Percentiles rank a stretch among this genome's conserved stretches.
phyloP scores from a whole-genome alignment of 2,113 vertebrate genomes.

The Amphiprion ocellaris region DNA sequence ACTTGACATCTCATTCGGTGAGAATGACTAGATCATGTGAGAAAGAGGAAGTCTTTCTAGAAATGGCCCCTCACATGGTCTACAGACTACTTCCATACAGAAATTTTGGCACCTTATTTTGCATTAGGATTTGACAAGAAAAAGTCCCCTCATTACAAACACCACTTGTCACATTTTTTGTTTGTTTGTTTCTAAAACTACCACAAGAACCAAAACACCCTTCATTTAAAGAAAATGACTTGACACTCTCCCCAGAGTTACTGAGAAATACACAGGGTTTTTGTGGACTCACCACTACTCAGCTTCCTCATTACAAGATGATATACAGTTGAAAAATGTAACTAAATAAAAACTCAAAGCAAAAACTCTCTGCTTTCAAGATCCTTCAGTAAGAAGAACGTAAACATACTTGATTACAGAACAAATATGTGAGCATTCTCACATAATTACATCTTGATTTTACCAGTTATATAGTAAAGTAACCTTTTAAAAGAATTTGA shows the following conservation, averaged over 20 bases:
- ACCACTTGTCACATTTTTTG: neutral
- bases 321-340: neutral
- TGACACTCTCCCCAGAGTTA: neutral
- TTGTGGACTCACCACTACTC: neutral
- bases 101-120: neutral
- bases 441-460: no score
- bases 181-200: conserved; percentile 35
- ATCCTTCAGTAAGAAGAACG: no score
- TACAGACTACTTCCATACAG: neutral
- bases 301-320: conserved; percentile 29
- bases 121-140: neutral
- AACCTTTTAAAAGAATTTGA: no score
- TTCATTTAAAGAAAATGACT: conserved; percentile 24
- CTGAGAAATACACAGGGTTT: conserved; percentile 19
- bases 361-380: no score
- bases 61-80: neutral
- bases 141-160: conserved; percentile 30
- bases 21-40: neutral
- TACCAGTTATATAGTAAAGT: no score
- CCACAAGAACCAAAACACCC: conserved; percentile 5
- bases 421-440: no score
- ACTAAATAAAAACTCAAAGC: no score
- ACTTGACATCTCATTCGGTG: neutral
- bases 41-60: neutral
- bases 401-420: no score